Conservation (phyloP, 1,140 invertebrate species). For the Dolichoris vasculosae region DNA sequence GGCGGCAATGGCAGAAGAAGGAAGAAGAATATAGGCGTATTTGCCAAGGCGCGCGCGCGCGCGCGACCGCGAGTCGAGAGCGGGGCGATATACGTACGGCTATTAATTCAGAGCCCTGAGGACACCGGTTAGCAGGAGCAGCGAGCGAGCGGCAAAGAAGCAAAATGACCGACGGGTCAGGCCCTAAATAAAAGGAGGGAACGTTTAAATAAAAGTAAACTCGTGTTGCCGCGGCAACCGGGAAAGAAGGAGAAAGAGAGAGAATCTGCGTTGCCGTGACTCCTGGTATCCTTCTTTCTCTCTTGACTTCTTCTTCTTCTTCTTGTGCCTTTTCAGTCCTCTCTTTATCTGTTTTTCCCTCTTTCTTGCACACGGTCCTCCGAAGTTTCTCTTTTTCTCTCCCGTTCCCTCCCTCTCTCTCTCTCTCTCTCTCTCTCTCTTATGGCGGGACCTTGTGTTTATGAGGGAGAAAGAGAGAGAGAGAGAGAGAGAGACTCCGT, state of each 20-base stretch:
- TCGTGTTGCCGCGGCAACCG: slow-evolving; percentile 64
- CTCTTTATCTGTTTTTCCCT: slow-evolving; percentile 47
- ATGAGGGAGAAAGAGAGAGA: slow-evolving; percentile 4
- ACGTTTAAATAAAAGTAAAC: slow-evolving; percentile 75
- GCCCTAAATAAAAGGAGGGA: slow-evolving; percentile 73
- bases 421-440: neutral
- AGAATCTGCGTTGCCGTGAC: slow-evolving; percentile 25
- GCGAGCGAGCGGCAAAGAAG: slow-evolving; percentile 64
- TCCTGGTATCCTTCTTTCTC: slow-evolving; percentile 33
- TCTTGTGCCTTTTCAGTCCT: slow-evolving; percentile 16
- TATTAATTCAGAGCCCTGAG: slow-evolving; percentile 69
- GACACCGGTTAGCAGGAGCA: slow-evolving; percentile 64
- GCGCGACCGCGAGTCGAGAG: slow-evolving; percentile 42
- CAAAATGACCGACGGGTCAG: slow-evolving; percentile 72
- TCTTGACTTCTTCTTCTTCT: neutral
- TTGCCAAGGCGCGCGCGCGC: slow-evolving; percentile 54
- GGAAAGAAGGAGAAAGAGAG: slow-evolving; percentile 16
- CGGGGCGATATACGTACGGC: slow-evolving; percentile 67
- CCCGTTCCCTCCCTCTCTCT: slow-evolving; percentile 4
- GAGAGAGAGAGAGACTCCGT: slow-evolving; percentile 23
- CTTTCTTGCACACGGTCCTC: slow-evolving; percentile 24
- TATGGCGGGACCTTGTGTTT: neutral
- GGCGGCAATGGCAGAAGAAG: slow-evolving; percentile 6
- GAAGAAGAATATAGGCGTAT: slow-evolving; percentile 60
- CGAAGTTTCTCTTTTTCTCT: slow-evolving; percentile 14